Evolutionary conservation across 1,140 invertebrate species (phyloP).

Genomic region (Drosophila biarmipes): DNA sequence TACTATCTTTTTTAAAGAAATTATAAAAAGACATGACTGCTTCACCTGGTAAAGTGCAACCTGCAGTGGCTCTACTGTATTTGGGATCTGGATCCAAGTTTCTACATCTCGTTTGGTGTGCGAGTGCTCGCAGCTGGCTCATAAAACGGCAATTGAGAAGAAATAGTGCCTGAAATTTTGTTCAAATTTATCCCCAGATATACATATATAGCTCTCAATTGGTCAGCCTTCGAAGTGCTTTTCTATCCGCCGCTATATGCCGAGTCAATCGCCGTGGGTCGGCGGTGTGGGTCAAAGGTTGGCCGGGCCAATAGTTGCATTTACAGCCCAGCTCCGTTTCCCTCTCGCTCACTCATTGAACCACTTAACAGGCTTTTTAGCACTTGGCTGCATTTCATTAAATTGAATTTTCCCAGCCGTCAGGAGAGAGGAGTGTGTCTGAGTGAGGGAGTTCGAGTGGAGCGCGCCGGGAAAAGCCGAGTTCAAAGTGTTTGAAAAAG

Average conservation of each 20-base stretch:
- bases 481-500: conserved; percentile 53
- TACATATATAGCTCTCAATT: conserved; percentile 23
- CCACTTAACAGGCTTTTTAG: conserved; percentile 61
- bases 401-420: conserved; percentile 59
- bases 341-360: conserved; percentile 15
- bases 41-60: background rate
- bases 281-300: conserved; percentile 45
- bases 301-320: conserved; percentile 24
- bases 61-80: conserved; percentile 2
- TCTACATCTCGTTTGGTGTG: conserved; percentile 3
- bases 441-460: conserved; percentile 34
- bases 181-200: conserved; percentile 48
- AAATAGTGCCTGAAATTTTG: conserved; percentile 53
- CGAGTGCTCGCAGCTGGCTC: conserved; percentile 55
- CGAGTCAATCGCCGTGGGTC: background rate
- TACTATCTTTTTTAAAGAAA: too few species aligned
- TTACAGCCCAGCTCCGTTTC: conserved; percentile 6
- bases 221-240: conserved; percentile 19
- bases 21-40: too few species aligned
- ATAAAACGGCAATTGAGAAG: conserved; percentile 54
- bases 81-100: background rate
- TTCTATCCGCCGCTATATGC: background rate
- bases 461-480: conserved; percentile 8
- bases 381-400: conserved; percentile 66
- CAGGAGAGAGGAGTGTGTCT: conserved; percentile 22